These are phyloP conservation scores for Clupea harengus DNA, from an alignment of 2,113 vertebrate genomes.

Conservation along the genomic window DNA sequence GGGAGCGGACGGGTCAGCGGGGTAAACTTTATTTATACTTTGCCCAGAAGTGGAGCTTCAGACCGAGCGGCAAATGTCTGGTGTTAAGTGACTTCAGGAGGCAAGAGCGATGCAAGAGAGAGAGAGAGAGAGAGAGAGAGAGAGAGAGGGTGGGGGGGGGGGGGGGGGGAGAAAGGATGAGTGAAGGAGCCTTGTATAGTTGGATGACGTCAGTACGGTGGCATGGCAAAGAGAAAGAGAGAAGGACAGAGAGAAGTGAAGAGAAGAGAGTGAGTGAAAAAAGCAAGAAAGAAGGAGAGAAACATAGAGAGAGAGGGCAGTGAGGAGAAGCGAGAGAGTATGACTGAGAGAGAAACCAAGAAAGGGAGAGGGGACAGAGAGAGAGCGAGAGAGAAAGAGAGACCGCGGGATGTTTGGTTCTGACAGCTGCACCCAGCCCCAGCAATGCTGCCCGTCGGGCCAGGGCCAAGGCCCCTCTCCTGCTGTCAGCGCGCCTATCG, in stretches of 20 bases:
- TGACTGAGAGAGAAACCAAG: constrained; percentile 26
- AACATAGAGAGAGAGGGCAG: not conserved
- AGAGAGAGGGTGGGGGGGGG: constrained; percentile 31
- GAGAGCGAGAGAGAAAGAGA: not conserved
- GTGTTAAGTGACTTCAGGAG: constrained; percentile 62
- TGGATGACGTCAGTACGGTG: constrained; percentile 66
- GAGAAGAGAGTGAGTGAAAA: not conserved
- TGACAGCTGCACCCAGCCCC: constrained; percentile 66
- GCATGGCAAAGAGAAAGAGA: constrained; percentile 51
- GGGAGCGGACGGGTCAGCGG: not conserved
- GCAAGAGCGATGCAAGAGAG: constrained; percentile 30
- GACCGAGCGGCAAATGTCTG: constrained; percentile 42
- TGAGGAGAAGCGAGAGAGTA: too few species aligned
- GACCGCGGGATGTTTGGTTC: constrained; percentile 59
- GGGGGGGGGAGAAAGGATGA: constrained; percentile 29
- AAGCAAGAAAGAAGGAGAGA: not conserved
- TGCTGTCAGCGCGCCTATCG: constrained; percentile 68
- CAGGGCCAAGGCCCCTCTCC: constrained; percentile 61
- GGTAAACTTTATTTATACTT: constrained; percentile 35
- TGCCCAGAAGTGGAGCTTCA: constrained; percentile 20
- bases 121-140: constrained; percentile 30
- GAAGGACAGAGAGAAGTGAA: not conserved
- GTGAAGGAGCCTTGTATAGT: constrained; percentile 54
- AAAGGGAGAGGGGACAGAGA: not conserved
- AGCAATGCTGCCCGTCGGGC: constrained; percentile 59